phyloP scores from a whole-genome alignment of 1,140 invertebrate species.

The Saxidomus purpurata region DNA sequence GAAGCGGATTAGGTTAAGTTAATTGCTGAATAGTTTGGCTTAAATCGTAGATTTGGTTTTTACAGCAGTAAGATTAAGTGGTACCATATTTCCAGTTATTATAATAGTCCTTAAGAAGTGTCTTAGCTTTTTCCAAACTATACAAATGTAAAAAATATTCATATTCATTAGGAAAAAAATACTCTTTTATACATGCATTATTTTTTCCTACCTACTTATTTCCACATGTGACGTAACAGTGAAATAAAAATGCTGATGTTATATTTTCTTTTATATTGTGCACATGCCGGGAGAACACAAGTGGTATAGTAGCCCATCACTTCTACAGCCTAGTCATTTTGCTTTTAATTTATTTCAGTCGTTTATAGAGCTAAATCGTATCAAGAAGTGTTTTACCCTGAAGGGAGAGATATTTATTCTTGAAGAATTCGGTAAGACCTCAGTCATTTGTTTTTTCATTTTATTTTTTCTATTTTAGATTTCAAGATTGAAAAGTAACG shows the following conservation, averaged over 20 bases:
- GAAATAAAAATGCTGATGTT: slow-evolving; percentile 20
- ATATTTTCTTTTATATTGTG: slow-evolving; percentile 35
- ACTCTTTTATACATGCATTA: not conserved
- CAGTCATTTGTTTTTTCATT: slow-evolving; percentile 66
- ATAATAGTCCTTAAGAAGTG: not conserved
- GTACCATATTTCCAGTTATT: no score
- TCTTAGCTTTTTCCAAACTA: not conserved
- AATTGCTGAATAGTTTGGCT: no score
- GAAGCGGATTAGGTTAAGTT: no score
- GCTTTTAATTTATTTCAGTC: slow-evolving; percentile 92
- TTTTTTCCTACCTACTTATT: slow-evolving; percentile 6
- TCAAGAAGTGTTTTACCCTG: slow-evolving; percentile 99
- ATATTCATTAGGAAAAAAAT: no score
- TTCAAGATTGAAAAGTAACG: slow-evolving; percentile 52
- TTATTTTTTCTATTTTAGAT: slow-evolving; percentile 63
- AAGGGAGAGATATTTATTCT: slow-evolving; percentile 99
- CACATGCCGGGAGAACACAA: slow-evolving; percentile 56
- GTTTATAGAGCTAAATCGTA: slow-evolving; percentile 99
- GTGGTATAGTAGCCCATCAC: slow-evolving; percentile 66
- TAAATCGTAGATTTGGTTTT: no score
- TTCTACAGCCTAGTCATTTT: slow-evolving; percentile 78
- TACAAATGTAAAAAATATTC: not conserved
- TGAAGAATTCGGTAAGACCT: slow-evolving; percentile 91
- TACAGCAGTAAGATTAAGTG: no score
- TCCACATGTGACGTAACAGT: slow-evolving; percentile 1